Percentiles rank a stretch among this genome's conserved stretches.
Evolutionary conservation across 2,113 vertebrate genomes (phyloP).

Genomic region (Cisticola juncidis): DNA sequence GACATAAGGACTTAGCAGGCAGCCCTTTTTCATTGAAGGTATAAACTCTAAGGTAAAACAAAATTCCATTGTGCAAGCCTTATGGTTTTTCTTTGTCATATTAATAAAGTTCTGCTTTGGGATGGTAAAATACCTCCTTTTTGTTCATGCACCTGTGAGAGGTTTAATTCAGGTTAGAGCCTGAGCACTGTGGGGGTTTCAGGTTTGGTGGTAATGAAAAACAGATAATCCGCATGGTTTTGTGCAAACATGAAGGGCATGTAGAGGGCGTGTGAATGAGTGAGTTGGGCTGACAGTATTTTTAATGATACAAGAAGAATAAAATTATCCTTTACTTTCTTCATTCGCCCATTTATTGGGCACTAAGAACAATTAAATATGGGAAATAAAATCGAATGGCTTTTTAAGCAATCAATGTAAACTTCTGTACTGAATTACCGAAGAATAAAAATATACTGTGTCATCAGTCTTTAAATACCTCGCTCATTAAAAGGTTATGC

Average conservation of each 20-base stretch:
- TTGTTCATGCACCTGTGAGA: slow-evolving; percentile 52
- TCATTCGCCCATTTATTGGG: slow-evolving; percentile 69
- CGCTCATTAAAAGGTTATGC: slow-evolving; percentile 66
- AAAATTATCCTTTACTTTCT: slow-evolving; percentile 75
- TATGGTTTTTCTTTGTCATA: not conserved
- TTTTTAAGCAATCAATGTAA: slow-evolving; percentile 78
- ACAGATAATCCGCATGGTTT: slow-evolving; percentile 41
- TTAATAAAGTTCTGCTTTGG: not conserved
- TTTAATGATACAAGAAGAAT: slow-evolving; percentile 73
- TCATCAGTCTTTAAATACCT: slow-evolving; percentile 78
- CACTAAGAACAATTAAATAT: slow-evolving; percentile 80
- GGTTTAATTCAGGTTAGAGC: slow-evolving; percentile 45
- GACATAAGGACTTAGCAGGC: not conserved
- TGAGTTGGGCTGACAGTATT: slow-evolving; percentile 66
- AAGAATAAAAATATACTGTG: slow-evolving; percentile 73
- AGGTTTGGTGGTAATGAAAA: slow-evolving; percentile 61
- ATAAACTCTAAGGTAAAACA: not conserved
- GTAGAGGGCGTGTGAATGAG: slow-evolving; percentile 66
- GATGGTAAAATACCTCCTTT: not conserved
- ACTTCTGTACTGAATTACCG: slow-evolving; percentile 78
- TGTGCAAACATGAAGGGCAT: slow-evolving; percentile 63
- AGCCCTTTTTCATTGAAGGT: not conserved
- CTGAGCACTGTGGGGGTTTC: slow-evolving; percentile 32
- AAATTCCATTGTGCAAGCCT: not conserved
- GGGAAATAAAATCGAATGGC: slow-evolving; percentile 75